Evolutionary conservation across 2,797 vertebrate genomes (phyloP), one percentile per base, ranked within the genome.

Genomic region (Oreonectes daqikongensis): DNA sequence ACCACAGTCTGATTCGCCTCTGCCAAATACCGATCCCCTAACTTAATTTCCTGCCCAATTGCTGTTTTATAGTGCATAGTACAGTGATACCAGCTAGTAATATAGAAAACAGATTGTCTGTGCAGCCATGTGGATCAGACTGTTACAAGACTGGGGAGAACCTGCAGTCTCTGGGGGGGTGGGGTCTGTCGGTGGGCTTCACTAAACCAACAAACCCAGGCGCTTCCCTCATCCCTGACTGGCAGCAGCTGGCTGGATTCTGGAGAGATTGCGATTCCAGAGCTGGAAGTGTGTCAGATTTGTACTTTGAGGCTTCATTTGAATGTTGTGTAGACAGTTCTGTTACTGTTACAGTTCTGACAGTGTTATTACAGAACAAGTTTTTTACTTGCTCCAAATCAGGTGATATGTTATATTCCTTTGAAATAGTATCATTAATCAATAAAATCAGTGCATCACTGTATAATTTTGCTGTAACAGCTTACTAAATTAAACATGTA

Each of bases 21-120:
- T 89, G 91, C 93, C 92, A 94, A 94, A 94, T 94, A 93, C 92
- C 90, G 91, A 94, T 93, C 91, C 90, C 91, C 91, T 94, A 94
- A 94, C 93, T 94, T 93, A 94, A 94, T 94, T 94, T 94, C 93
- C 93, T 93, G 93, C 92, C 93, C 93, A 94, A 94, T 94, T 93
- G 91, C 92, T 93, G 93, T 93, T 94, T 93, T 94, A 94, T 93
- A 94, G 93, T 92, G 93, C 93, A 94, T 94, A 94, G 91, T 94
- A 91, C 90, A 92, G 91, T 90, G 90, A 92, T 93, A 92, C 91
- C 91, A 92, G 86, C 92, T 93, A 91, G 92, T 93, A 92, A 94
- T 94, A 93, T 93, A 92, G 92, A 91, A 94, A 94, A 94, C 93
- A 94, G 93, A 94, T 94, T 94, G 93, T 92, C 88, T 93, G 92